Evolutionary conservation across 1,140 invertebrate genomes (phyloP), one percentile per base, ranked within the genome.

Genomic region (Euwallacea similis): DNA sequence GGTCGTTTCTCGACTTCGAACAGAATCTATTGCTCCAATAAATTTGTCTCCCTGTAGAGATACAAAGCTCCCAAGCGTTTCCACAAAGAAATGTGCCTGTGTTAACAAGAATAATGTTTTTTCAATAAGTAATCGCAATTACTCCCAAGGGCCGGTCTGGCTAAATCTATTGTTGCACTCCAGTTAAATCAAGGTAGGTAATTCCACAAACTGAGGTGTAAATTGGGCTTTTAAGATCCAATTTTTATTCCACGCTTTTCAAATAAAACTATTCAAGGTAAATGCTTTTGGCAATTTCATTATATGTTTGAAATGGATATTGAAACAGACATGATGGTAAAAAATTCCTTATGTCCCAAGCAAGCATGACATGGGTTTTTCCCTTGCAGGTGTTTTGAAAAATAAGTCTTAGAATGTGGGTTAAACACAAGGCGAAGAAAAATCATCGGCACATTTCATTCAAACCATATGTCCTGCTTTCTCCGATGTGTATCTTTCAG

Each of bases 71-170:
- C 13, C 46, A 50, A 13, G 13, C 46, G 13, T 50, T 50, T 50
- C 46, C 46, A 50, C 46, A 50, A 50, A 50, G 46, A 50, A 50
- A 50, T 50, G 46, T 50, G 46, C 46, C 46, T 50, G 46, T 50
- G 46, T 50, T 50, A 50, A 50, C 46, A 50, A 50, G 46, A 50
- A 13, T 50, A 50, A 50, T 50, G 46, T 13, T 50, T 50, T 50
- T 50, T 50, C 46, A 50, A 50, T 50, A 50, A 50, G 46, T 50
- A 50, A 50, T 50, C 46, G 13, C 46, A 50, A 50, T 50, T 50
- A 50, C 46, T 50, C 46, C 46, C 46, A 10, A 50, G 46, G 46
- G 9, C 13, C 46, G 9, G 9, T 13, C 46, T 50, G 9, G 46
- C 13, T 50, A 50, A 50, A 50, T 50, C 9, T 50, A 50, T 50